A percentile compares a stretch with the other conserved stretches of the same genome.
Conservation (phyloP, 2,113 vertebrate species). For the Eidolon helvum region DNA sequence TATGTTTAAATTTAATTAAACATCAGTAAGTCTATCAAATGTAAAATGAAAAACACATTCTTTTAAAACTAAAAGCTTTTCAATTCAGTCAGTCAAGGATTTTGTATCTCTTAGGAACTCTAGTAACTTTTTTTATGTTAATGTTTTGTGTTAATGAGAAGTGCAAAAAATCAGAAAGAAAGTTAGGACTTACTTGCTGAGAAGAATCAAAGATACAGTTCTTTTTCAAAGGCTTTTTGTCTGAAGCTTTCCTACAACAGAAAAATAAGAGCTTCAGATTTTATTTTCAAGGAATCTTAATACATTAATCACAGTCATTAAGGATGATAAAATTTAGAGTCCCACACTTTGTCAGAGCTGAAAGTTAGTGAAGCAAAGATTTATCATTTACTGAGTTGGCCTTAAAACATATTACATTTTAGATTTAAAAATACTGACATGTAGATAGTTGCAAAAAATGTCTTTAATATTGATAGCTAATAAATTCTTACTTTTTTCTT, state of each 20-base stretch:
- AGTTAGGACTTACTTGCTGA: neutral
- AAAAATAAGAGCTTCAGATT: conserved; percentile 4
- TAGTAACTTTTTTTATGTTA: neutral
- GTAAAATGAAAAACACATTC: neutral
- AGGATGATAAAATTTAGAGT: conserved; percentile 5
- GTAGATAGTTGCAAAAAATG: neutral
- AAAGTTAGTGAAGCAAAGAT: conserved; percentile 36
- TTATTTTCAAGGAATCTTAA: conserved; percentile 51
- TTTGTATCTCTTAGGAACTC: neutral
- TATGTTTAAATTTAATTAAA: neutral
- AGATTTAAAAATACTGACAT: neutral
- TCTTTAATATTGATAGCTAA: neutral
- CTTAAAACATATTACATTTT: conserved; percentile 21
- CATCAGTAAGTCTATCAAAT: neutral
- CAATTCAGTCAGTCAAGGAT: neutral
- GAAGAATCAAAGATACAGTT: conserved; percentile 33
- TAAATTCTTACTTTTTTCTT: neutral
- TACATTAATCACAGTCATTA: conserved; percentile 62
- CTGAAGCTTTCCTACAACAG: neutral
- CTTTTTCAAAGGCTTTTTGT: conserved; percentile 9
- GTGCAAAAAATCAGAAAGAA: neutral
- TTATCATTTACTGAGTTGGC: conserved; percentile 8
- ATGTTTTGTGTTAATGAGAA: conserved; percentile 12
- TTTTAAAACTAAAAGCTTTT: neutral
- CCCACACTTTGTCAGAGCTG: conserved; percentile 48